phyloP scores from a whole-genome alignment of 2,113 vertebrate species.

The Turnix velox region DNA sequence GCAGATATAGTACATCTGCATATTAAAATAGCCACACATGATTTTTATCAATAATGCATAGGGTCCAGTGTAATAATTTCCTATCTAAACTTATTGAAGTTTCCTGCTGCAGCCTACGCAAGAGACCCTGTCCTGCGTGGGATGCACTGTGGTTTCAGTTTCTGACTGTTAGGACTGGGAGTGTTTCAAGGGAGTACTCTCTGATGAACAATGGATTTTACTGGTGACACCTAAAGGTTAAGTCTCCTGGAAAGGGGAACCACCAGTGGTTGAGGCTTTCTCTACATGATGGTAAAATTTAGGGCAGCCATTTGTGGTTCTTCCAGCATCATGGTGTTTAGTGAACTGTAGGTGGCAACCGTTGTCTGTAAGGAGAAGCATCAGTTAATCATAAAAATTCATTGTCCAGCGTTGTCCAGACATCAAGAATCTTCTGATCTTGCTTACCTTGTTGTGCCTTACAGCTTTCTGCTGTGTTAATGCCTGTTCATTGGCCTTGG shows the following conservation, averaged over 20 bases:
- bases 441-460: neutral
- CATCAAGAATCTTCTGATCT: neutral
- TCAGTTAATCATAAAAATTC: neutral
- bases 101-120: neutral
- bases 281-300: neutral
- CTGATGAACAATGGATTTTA: neutral
- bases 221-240: neutral
- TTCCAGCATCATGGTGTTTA: neutral
- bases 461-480: neutral
- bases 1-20: neutral
- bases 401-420: neutral
- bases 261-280: neutral
- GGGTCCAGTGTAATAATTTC: neutral
- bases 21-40: neutral
- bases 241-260: neutral
- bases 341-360: neutral
- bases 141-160: neutral
- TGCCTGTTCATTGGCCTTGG: neutral
- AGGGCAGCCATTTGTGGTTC: neutral
- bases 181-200: neutral
- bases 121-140: neutral
- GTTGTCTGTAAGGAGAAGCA: neutral
- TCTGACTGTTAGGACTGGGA: neutral
- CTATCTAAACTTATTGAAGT: rapidly evolving
- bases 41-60: neutral